Base-by-base conservation (phyloP, 2,888 invertebrate species). In the Sinotaia quadrata region DNA sequence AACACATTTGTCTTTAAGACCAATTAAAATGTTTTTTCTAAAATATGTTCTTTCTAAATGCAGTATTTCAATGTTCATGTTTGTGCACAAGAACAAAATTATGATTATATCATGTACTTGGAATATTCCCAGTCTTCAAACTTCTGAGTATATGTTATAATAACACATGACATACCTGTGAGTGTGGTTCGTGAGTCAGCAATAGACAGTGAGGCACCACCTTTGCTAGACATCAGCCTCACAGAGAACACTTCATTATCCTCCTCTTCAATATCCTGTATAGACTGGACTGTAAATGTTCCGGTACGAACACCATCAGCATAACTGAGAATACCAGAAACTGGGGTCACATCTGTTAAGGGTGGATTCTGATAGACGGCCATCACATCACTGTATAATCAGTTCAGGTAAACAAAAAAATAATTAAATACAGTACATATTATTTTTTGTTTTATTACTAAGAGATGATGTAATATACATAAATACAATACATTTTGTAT, bases 221-320 rank as follows among this genome's bases (percentile, higher is more conserved):
- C 85, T 49, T 76, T 80, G 1, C 80, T 80, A 15, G 78, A 75
- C 44, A 86, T 66, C 62, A 87, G 77, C 47, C 73, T 75, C 21
- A 87, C 78, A 15, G 80, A 74, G 68, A 87, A 87, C 7, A 84
- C 78, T 61, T 87, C 86, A 54, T 83, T 77, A 27, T 80, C 74
- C 68, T 87, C 87, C 44, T 84, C 84, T 57, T 84, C 83, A 7
- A 66, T 74, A 68, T 87, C 87, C 65, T 86, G 84, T 21, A 81
- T 59, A 12, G 84, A 75, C 10, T 63, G 61, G 15, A 87, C 66
- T 41, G 67, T 69, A 62, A 87, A 78, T 21, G 33, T 65, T 18
- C 74, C 71, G 10, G 65, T 62, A 5, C 66, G 52, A 31, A 67
- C 67, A 8, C 82, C 83, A 7, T 73, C 70, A 2, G 54, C 33